A percentile compares a stretch with the other conserved stretches of the same genome.
phyloP scores from a whole-genome alignment of 1,140 invertebrate species.

The Nasonia longicornis region DNA sequence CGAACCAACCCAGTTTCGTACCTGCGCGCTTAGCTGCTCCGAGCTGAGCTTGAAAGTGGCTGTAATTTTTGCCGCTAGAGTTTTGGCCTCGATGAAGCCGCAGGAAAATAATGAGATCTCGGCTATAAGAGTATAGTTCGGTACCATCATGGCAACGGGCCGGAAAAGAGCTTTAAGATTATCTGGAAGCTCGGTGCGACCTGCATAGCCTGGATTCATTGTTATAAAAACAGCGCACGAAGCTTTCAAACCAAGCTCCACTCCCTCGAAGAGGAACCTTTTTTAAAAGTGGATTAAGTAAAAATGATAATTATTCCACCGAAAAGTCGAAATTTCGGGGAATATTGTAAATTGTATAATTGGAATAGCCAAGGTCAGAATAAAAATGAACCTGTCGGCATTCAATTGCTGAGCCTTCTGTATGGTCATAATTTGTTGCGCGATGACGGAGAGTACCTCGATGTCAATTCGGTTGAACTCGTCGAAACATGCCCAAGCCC shows the following conservation, averaged over 20 bases:
- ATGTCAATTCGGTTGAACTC: constrained; percentile 83
- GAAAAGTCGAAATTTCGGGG: too few species aligned
- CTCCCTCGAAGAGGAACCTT: constrained; percentile 76
- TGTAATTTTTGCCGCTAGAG: constrained; percentile 78
- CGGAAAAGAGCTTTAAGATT: constrained; percentile 81
- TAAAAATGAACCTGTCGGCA: constrained; percentile 50
- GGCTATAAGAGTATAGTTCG: constrained; percentile 79
- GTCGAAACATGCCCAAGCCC: constrained; percentile 83
- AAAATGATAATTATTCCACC: not conserved
- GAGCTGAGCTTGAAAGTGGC: constrained; percentile 80
- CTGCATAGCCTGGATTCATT: constrained; percentile 83
- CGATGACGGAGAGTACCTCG: constrained; percentile 75
- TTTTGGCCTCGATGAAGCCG: constrained; percentile 76
- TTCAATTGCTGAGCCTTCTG: constrained; percentile 70
- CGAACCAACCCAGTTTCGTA: constrained; percentile 22
- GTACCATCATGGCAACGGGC: constrained; percentile 84
- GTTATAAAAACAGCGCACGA: constrained; percentile 81
- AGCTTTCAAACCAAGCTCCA: constrained; percentile 72
- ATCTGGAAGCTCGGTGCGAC: constrained; percentile 79
- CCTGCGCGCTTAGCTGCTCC: constrained; percentile 77
- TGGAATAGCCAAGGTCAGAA: not conserved
- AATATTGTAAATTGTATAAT: not conserved
- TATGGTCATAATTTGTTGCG: constrained; percentile 76
- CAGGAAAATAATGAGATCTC: constrained; percentile 81
- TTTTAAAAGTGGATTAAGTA: too few species aligned